Base-by-base conservation (phyloP, 2,888 invertebrate genomes). In the Diaprepes abbreviatus region DNA sequence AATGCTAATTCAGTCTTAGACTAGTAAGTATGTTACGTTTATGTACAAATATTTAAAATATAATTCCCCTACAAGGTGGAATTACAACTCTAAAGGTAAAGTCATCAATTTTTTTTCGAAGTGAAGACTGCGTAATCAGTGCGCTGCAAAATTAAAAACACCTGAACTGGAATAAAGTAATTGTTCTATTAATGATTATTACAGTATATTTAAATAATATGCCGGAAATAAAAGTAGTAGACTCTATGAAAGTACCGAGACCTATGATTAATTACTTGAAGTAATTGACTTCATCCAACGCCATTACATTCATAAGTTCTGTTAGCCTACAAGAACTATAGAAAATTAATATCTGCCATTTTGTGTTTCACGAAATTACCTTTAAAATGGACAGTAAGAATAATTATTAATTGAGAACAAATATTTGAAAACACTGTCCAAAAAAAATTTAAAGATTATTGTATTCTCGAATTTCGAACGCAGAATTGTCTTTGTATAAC, bases 91-190 rank as follows among this genome's bases (percentile, higher is more conserved):
- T 21, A 10, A 43, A 43, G 43, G n/a, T 19, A 19, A 17, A 67
- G 60, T 38, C 24, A 33, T 38, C 35, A 57, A 66, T 48, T 45
- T 28, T 36, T 43, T 19, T n/a, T n/a, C n/a, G n/a, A 52, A 52
- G 36, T 14, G 17, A 38, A 31, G 33, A 40, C 40, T 59, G 45
- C 19, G 57, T 66, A 66, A 58, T 66, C 58, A 58, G 50, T 48
- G 58, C 45, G 33, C 38, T 50, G 36, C 33, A 36, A 66, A 58
- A 66, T 33, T 55, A 55, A 64, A 66, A 66, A 58, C 28, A 58
- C 48, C 66, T 58, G 45, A 38, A 66, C 58, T 66, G 66, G 66
- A 66, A 66, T 45, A 55, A 58, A 66, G 58, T 58, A 58, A 66
- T 66, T 58, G 50, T 66, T 66, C 36, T 48, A 58, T 64, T 57